Percentiles rank a stretch among this genome's conserved stretches.
Conservation (phyloP, 1,140 invertebrate species). For the Eufriesea mexicana region DNA sequence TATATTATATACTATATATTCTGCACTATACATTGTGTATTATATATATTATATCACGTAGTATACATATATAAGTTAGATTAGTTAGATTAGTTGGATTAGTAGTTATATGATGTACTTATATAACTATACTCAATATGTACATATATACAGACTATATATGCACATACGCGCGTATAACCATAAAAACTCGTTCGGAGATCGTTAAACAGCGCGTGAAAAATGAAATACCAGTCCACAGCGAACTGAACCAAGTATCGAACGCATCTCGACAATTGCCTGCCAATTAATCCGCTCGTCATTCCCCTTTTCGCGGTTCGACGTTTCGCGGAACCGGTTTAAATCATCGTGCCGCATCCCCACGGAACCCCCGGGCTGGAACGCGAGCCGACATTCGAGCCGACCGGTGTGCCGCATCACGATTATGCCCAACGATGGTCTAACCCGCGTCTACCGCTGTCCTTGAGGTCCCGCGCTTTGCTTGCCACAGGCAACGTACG, state of each 20-base stretch:
- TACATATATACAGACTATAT: no score
- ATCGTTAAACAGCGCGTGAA: no score
- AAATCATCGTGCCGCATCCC: constrained; percentile 18
- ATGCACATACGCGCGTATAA: no score
- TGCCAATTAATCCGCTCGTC: not conserved
- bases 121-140: no score
- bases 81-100: no score
- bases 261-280: constrained; percentile 20
- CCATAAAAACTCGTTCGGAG: no score
- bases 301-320: not conserved
- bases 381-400: not conserved
- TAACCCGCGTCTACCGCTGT: not conserved
- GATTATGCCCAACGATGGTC: constrained; percentile 26
- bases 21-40: no score
- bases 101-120: no score
- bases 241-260: not conserved
- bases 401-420: not conserved
- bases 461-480: not conserved
- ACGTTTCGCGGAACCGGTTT: constrained; percentile 13
- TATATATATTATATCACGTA: no score
- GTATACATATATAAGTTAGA: no score
- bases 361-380: not conserved
- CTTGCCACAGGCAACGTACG: not conserved
- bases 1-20: no score
- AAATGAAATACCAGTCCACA: no score